Base-by-base conservation (phyloP, 2,797 vertebrate species). In the Phylloscopus collybita region DNA sequence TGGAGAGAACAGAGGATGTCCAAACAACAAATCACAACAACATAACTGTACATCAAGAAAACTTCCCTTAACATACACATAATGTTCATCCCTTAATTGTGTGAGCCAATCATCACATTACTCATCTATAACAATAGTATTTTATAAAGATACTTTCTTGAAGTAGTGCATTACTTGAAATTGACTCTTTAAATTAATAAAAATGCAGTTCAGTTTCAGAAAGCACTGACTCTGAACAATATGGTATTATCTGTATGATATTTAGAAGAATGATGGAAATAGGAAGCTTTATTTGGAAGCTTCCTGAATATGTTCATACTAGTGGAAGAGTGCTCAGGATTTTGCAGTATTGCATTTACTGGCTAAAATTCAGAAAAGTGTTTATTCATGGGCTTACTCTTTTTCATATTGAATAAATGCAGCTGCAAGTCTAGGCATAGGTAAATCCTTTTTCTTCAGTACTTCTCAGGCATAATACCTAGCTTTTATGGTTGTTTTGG, bases 131-230 rank as follows among this genome's bases (percentile, higher is more conserved):
- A 61, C 26, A 61, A 29, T 7, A 40, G 12, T 20, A 29, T 20
- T 61, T 60, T 61, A 40, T 29, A 29, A 61, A 40, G 26, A 61
- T 29, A 40, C 10, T 42, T 75, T 45, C 25, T 53, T 47, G 14
- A 80, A 96, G 27, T 16, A 95, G 25, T 51, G 85, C 65, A n/a
- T 94, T 95, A 60, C 80, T 75, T 76, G 65, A 93, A 83, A 94
- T 21, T 16, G 85, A 57, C 83, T 94, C 54, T 69, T 74, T 60
- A 72, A 81, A 84, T 85, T 51, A 67, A 86, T 54, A 85, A 66
- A 73, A 19, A 51, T 34, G 14, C 29, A 22, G 54, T 70, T 78
- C 59, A 29, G 5, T 50, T 47, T 67, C 57, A 60, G 30, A 71
- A 79, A 36, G 17, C 12, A 29, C 27, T 20, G 42, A 4, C n/a